Evolutionary conservation across 2,113 vertebrate genomes (phyloP).

Genomic region (Apteryx mantelli): DNA sequence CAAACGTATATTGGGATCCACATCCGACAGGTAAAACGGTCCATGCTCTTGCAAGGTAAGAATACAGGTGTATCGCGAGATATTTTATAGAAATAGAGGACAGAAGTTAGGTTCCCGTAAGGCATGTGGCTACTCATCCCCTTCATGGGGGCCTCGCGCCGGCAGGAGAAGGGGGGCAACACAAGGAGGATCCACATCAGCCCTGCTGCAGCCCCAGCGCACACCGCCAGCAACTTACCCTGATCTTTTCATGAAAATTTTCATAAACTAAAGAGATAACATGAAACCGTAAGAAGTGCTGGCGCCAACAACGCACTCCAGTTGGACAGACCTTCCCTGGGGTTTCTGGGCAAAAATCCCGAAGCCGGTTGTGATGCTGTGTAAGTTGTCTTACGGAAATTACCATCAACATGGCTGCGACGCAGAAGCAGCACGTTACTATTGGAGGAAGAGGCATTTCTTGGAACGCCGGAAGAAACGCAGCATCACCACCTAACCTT

Average conservation of each 20-base stretch:
- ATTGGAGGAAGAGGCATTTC: neutral
- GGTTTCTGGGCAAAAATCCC: neutral
- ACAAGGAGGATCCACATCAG: neutral
- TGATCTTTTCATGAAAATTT: neutral
- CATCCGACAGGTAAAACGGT: neutral
- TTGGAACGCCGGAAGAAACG: neutral
- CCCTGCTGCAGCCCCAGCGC: neutral
- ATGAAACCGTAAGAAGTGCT: neutral
- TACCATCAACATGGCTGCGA: neutral
- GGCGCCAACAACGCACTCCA: neutral
- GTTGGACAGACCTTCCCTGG: neutral
- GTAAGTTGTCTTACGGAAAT: neutral
- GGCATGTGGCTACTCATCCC: neutral
- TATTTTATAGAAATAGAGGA: neutral
- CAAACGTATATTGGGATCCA: neutral
- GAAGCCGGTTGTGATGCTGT: neutral
- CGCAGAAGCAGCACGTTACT: neutral
- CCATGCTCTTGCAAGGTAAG: neutral
- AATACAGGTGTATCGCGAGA: neutral
- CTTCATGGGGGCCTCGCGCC: rapidly evolving
- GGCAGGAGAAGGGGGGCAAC: neutral
- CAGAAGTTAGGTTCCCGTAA: neutral
- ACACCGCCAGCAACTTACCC: neutral
- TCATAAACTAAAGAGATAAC: neutral
- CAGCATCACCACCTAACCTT: neutral